Conservation (phyloP, 2,113 vertebrate species). For the Ondatra zibethicus region DNA sequence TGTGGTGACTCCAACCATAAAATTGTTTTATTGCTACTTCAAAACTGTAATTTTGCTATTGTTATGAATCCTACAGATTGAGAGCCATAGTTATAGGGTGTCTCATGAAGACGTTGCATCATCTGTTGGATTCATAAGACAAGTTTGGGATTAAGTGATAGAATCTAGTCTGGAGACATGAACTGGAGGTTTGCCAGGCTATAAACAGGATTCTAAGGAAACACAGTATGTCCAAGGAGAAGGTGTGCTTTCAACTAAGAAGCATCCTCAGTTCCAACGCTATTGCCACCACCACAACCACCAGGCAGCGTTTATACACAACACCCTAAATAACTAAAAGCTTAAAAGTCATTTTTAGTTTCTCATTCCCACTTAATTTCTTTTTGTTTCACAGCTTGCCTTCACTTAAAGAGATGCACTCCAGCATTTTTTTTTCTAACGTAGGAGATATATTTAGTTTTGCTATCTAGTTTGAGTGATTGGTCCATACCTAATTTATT, state of each 20-base stretch:
- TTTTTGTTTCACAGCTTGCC: conserved; percentile 42
- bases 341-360: not conserved
- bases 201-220: not conserved
- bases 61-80: not conserved
- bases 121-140: not conserved
- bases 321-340: not conserved
- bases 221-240: not conserved
- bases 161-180: not conserved
- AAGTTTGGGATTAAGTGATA: not conserved
- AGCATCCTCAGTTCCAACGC: not conserved
- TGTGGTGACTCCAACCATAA: not conserved
- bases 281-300: not conserved
- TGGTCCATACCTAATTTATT: not conserved
- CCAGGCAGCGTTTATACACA: not conserved
- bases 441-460: not conserved
- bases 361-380: not conserved
- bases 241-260: not conserved
- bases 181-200: not conserved
- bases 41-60: not conserved
- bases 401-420: not conserved
- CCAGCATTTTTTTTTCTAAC: not conserved
- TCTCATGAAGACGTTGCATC: not conserved
- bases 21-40: not conserved
- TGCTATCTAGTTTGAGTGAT: not conserved
- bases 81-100: not conserved